These are phyloP conservation scores for Microctenopoma lineatum DNA, from an alignment of 2,797 vertebrate species.

Conservation along the genomic window DNA sequence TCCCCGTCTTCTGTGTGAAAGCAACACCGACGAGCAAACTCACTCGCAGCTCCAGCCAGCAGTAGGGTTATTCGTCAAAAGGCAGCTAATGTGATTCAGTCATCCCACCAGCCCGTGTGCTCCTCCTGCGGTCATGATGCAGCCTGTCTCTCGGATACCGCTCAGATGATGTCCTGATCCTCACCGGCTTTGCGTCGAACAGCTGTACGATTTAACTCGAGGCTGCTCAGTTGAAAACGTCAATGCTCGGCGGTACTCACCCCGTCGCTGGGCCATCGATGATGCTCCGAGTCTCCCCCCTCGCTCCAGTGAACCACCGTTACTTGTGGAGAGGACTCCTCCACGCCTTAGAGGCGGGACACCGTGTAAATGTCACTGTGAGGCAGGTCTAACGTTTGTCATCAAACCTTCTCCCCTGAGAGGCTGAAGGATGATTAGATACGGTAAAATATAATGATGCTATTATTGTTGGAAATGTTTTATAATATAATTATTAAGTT, in stretches of 20 bases:
- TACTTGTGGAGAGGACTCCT: constrained; percentile 60
- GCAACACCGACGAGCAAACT: constrained; percentile 13
- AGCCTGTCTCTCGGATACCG: constrained; percentile 34
- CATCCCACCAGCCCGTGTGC: constrained; percentile 47
- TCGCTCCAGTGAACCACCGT: constrained; percentile 24
- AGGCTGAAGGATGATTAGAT: background rate
- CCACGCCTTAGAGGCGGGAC: constrained; percentile 83
- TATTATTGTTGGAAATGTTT: too few species aligned
- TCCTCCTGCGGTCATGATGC: constrained; percentile 69
- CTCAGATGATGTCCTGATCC: constrained; percentile 20
- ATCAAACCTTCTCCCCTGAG: background rate
- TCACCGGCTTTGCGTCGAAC: background rate
- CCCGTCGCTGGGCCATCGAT: constrained; percentile 59
- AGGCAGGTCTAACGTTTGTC: constrained; percentile 10
- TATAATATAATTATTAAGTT: too few species aligned
- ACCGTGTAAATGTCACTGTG: constrained; percentile 62
- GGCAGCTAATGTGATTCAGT: constrained; percentile 49
- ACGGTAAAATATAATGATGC: too few species aligned
- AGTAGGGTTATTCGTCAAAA: constrained; percentile 31
- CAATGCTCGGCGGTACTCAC: constrained; percentile 50
- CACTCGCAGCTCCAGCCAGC: background rate
- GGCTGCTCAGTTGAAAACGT: constrained; percentile 10
- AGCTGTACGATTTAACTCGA: background rate
- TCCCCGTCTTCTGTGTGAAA: background rate
- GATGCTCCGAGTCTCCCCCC: constrained; percentile 52